A percentile compares a stretch with the other conserved stretches of the same genome.
Conservation (phyloP, 2,888 invertebrate genomes). For the Monopis laevigella region DNA sequence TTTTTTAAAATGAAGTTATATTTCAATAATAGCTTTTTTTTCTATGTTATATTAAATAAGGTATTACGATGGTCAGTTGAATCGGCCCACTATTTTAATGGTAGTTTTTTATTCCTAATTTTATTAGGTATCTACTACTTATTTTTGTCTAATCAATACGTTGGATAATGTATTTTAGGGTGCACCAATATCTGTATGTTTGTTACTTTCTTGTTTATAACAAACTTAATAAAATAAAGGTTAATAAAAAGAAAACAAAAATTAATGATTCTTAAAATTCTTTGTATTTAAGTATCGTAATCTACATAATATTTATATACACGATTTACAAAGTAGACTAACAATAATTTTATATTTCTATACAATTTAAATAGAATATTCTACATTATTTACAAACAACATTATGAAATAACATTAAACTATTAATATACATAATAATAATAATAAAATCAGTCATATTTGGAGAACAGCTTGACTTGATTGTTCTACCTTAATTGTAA, state of each 20-base stretch:
- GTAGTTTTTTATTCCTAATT: too few species aligned
- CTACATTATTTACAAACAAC: slow-evolving; percentile 6
- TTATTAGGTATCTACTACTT: too few species aligned
- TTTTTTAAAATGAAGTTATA: too few species aligned
- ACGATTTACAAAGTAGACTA: slow-evolving; percentile 5
- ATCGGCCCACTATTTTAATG: too few species aligned
- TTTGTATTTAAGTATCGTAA: slow-evolving; percentile 3
- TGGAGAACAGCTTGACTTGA: slow-evolving; percentile 6
- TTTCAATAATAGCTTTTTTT: too few species aligned
- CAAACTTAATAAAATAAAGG: too few species aligned
- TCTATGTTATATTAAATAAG: too few species aligned
- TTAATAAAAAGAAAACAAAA: neutral
- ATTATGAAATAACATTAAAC: slow-evolving; percentile 7
- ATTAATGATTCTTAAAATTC: slow-evolving; percentile 1
- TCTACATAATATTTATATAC: neutral
- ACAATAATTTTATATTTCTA: slow-evolving; percentile 3
- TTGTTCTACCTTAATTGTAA: slow-evolving; percentile 6
- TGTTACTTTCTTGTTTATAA: too few species aligned
- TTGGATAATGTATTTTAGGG: too few species aligned
- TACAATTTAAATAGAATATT: slow-evolving; percentile 5
- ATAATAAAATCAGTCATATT: slow-evolving; percentile 8
- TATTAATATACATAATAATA: slow-evolving; percentile 7
- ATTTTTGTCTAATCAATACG: too few species aligned
- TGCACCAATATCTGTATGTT: too few species aligned
- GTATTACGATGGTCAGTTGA: too few species aligned